Base-by-base conservation (phyloP, 2,888 invertebrate species). In the Drosophila ochracea region DNA sequence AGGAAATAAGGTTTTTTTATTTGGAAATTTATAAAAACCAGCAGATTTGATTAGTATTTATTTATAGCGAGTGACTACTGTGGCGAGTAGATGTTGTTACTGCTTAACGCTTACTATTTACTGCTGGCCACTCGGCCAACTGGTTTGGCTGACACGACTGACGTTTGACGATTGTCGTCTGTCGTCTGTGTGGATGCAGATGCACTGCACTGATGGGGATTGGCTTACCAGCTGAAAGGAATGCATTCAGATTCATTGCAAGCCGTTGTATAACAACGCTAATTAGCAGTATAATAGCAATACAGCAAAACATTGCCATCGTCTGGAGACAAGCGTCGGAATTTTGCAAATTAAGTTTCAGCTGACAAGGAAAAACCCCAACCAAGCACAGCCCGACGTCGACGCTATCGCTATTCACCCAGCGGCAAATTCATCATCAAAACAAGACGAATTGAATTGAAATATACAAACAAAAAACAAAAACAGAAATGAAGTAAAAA, bases 171-270 rank as follows among this genome's bases (percentile, higher is more conserved):
- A 41, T 37, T 66, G 54, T 53, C 52, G 63, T 35, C 25, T 25
- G 62, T 31, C 28, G 58, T 58, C 66, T 73, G 59, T 80, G 54
- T 68, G 43, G 50, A 57, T 78, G 78, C 80, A 88, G 89, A 85
- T 86, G 77, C 84, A 74, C 78, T 25, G 47, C 47, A 47, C 47
- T 86, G 78, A 39, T 86, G 78, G 78, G 74, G 82, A 80, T 83
- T 84, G 83, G 78, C 57, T 75, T 74, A 68, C 76, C 76, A 73
- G 63, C 80, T 80, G 68, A 66, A 50, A 79, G 77, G 80, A 80
- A 80, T 79, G 80, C 80, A 79, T 67, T 75, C 74, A 69, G 60
- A 68, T 68, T 66, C 78, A 74, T 70, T 58, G 71, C 79, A 71
- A 67, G 68, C 58, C 35, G 68, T 79, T 75, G 75, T 67, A 75